These are phyloP conservation scores for Ellobius talpinus DNA, from an alignment of 2,113 vertebrate genomes.

Conservation along the genomic window DNA sequence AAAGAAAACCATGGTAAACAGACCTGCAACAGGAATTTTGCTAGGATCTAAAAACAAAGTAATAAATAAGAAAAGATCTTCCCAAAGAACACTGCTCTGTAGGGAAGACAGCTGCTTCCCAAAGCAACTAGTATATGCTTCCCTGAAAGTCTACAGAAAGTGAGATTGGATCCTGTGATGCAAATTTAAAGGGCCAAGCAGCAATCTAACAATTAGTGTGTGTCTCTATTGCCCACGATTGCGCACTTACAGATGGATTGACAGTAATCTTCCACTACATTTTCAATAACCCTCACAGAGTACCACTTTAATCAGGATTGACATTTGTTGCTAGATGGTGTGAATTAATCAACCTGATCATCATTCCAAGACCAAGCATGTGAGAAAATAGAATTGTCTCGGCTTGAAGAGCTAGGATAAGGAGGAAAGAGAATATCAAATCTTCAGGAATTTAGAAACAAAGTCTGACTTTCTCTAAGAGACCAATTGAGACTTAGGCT, in stretches of 20 bases:
- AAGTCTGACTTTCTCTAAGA: conserved; percentile 15
- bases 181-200: conserved; percentile 44
- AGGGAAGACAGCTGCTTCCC: neutral
- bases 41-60: conserved; percentile 13
- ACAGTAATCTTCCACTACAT: neutral
- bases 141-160: neutral
- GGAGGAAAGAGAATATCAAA: neutral
- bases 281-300: conserved; percentile 34
- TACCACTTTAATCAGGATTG: conserved; percentile 43
- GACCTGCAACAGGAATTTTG: conserved; percentile 1
- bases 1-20: neutral
- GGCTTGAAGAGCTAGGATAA: neutral
- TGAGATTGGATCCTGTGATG: neutral
- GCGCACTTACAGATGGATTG: neutral
- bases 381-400: neutral
- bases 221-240: conserved; percentile 25
- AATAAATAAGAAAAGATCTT: conserved; percentile 10
- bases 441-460: neutral
- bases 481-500: neutral
- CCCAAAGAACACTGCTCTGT: conserved; percentile 38
- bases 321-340: neutral
- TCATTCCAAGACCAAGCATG: neutral
- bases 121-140: neutral
- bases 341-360: conserved; percentile 56
- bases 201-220: neutral